Percentiles rank a stretch among this genome's conserved stretches.
Evolutionary conservation across 1,140 invertebrate genomes (phyloP).

Genomic region (Trichonephila clavata): DNA sequence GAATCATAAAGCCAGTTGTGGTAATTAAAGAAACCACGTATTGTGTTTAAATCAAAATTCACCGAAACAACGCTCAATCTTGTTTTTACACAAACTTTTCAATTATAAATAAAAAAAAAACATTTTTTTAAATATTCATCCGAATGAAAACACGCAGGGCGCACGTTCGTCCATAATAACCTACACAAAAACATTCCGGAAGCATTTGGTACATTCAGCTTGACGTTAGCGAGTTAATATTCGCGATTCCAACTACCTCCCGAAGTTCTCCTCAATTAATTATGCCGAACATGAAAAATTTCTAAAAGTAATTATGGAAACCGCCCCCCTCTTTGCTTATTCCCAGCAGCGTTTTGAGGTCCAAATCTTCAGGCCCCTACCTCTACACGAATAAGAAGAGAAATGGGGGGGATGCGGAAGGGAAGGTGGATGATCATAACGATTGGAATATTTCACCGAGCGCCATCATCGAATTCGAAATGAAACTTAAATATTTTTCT

Average conservation of each 20-base stretch:
- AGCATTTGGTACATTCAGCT: no score
- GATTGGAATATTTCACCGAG: conserved; percentile 72
- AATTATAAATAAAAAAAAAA: no score
- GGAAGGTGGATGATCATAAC: conserved; percentile 58
- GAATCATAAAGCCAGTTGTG: no score
- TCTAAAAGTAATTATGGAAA: conserved; percentile 38
- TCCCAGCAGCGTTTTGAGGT: conserved; percentile 50
- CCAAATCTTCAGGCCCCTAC: conserved; percentile 59
- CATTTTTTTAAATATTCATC: no score
- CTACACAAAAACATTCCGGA: no score
- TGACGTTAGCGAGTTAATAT: not conserved
- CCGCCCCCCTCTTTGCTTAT: conserved; percentile 22
- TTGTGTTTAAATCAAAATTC: no score
- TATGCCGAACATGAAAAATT: not conserved
- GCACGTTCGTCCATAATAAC: no score
- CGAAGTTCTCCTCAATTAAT: not conserved
- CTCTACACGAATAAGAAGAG: conserved; percentile 60
- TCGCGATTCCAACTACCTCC: not conserved
- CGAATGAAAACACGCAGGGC: no score
- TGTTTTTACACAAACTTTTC: no score
- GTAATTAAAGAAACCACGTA: no score
- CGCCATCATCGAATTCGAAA: conserved; percentile 69
- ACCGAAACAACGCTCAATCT: no score
- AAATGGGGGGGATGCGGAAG: not conserved
- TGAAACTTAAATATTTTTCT: conserved; percentile 72